Evolutionary conservation across 2,888 invertebrate species (phyloP), one percentile per base, ranked within the genome.

Genomic region (Blastobasis lacticolella): DNA sequence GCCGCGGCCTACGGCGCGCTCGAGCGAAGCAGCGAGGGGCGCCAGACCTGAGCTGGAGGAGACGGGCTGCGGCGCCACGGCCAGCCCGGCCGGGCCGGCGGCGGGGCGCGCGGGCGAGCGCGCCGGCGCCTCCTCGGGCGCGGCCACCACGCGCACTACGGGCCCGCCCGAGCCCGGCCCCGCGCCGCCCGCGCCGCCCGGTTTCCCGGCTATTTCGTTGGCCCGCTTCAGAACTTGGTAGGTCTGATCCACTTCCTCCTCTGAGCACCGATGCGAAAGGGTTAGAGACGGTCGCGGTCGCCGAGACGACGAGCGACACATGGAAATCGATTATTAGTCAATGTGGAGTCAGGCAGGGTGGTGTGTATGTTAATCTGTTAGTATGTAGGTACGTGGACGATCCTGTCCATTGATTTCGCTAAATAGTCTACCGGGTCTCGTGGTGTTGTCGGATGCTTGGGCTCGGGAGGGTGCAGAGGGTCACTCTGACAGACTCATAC

Each of bases 141-240:
- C 70, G 61, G 83, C 79, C 63, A 83, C 79, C 77, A 84, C 84
- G 76, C 83, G 84, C 64, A 84, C 85, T 66, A 86, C 86, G 69
- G 83, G 79, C 55, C 82, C 83, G 61, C 83, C 81, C 79, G 78
- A 71, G 85, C 81, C 79, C 73, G 75, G 84, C 80, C 79, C 73
- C 75, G 81, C 88, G 82, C 88, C 90, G 74, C 6, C 41, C 8
- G 5, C 10, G 23, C 45, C 88, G 89, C 79, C 82, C 72, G 78
- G 79, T 72, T 88, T 86, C 80, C 90, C 91, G 71, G 92, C 91
- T 76, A 96, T 94, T 91, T 96, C 96, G 79, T 95, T 95, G 76
- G 96, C 96, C 85, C 96, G 95, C 91, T 96, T 96, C 90, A 97
- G 92, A 82, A 96, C 96, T 91, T 96, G 96, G 90, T 97, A 97